Base-by-base conservation (phyloP, 2,113 vertebrate genomes). In the Carlito syrichta region DNA sequence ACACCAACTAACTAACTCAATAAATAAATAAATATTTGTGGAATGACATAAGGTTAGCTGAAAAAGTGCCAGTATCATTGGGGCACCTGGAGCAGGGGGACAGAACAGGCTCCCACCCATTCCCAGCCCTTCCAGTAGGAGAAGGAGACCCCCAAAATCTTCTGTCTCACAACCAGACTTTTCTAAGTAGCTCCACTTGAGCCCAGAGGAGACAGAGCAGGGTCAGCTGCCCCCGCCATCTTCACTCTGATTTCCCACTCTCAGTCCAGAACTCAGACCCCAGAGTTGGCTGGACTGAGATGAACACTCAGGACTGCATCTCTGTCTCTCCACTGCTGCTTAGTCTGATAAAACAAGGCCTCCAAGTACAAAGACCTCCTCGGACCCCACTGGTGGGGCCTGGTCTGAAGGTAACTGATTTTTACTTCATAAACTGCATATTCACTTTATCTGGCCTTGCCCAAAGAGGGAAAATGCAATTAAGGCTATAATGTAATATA, bases 401-500 rank as follows among this genome's bases (percentile, higher is more conserved):
- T 79, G 38, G n/a, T n/a, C 79, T 16, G 45, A 68, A 76, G 32
- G 85, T 30, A 40, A 9, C 58, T 30, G 77, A 27, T 73, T 73
- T 84, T 16, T 9, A 7, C 30, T 48, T 40, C n/a, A 32, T 7
- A 43, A 74, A 45, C 43, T 78, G 2, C n/a, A n/a, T 48, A 8
- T 62, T 92, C 6, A 4, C 58, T 86, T 79, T 94, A 79, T 83
- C 83, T 43, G 62, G n/a, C 23, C 7, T 81, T 86, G 56, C 87
- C 86, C 1, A 1, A 91, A 86, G 77, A 58, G 66, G 88, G 79
- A 56, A 92, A 68, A 79, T 60, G 68, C 54, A 66, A 10, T 40
- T 52, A 45, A 6, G 56, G 78, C 12, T 74, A 19, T 91, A 66
- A 97, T 87, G 84, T 30, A 84, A 95, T 76, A 19, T 32, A 13